Percentiles rank a stretch among this genome's conserved stretches.
phyloP scores from a whole-genome alignment of 2,797 vertebrate species.

The Acanthiza pusilla region DNA sequence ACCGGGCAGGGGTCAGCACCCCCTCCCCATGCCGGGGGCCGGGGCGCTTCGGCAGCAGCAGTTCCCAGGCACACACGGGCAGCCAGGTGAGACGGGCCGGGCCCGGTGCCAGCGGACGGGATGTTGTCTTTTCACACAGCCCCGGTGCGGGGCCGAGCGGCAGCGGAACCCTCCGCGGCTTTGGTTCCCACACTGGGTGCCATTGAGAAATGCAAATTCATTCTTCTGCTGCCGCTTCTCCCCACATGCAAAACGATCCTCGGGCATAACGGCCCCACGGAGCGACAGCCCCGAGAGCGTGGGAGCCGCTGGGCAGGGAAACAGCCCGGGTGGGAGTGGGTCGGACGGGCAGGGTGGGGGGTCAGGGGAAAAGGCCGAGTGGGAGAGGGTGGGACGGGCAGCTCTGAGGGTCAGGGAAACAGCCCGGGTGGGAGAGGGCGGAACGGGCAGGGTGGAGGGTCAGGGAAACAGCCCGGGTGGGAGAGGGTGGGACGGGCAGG shows the following conservation, averaged over 20 bases:
- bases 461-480: not conserved
- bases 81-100: slow-evolving; percentile 59
- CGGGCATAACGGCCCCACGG: not conserved
- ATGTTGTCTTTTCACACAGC: slow-evolving; percentile 70
- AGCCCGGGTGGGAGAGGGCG: not conserved
- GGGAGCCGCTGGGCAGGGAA: slow-evolving; percentile 13
- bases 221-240: not conserved
- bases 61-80: slow-evolving; percentile 58
- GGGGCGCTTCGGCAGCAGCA: not conserved
- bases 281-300: not conserved
- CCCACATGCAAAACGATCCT: slow-evolving; percentile 42
- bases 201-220: slow-evolving; percentile 66
- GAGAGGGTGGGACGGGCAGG: not conserved
- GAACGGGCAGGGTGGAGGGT: not conserved
- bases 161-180: not conserved
- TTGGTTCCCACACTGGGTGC: slow-evolving; percentile 59
- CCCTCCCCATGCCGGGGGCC: not conserved
- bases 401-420: not conserved
- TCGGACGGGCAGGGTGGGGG: no score
- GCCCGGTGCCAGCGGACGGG: slow-evolving; percentile 27
- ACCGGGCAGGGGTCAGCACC: accelerated
- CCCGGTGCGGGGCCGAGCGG: not conserved
- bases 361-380: not conserved
- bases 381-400: not conserved
- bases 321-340: not conserved